Conservation (phyloP, 2,888 invertebrate species). For the Drosophila longiperda region DNA sequence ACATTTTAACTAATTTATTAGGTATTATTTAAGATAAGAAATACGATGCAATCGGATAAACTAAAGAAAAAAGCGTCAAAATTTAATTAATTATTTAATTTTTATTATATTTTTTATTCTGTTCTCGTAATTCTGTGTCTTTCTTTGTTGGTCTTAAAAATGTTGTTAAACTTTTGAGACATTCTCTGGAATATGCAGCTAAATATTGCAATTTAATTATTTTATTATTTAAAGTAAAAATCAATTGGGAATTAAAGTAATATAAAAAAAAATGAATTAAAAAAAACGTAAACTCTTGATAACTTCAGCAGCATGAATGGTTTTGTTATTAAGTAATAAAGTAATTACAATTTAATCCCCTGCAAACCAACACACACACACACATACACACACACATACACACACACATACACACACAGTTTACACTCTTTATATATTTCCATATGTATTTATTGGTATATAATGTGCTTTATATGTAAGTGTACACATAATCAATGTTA, state of each 20-base stretch:
- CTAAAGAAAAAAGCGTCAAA: conserved; percentile 67
- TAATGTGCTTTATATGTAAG: conserved; percentile 1
- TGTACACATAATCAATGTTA: conserved; percentile 13
- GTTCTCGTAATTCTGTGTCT: background rate
- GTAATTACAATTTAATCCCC: conserved; percentile 77
- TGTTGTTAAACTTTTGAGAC: background rate
- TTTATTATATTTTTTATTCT: conserved; percentile 45
- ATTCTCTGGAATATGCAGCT: background rate
- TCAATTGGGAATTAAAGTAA: conserved; percentile 52
- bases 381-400: conserved; percentile 11
- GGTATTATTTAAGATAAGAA: background rate
- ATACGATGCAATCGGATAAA: conserved; percentile 29
- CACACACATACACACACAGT: conserved; percentile 13
- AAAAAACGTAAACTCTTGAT: conserved; percentile 50
- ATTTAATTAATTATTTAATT: conserved; percentile 67
- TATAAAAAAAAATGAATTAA: conserved; percentile 14
- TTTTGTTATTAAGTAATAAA: conserved; percentile 80
- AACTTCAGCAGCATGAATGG: conserved; percentile 75
- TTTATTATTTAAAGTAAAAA: conserved; percentile 41
- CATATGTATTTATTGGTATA: conserved; percentile 1
- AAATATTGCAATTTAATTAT: conserved; percentile 16
- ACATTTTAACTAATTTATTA: background rate
- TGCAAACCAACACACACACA: conserved; percentile 44
- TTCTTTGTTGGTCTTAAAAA: background rate
- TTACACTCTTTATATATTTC: conserved; percentile 5